phyloP scores from a whole-genome alignment of 2,888 invertebrate genomes.

The Rotaria macrura region DNA sequence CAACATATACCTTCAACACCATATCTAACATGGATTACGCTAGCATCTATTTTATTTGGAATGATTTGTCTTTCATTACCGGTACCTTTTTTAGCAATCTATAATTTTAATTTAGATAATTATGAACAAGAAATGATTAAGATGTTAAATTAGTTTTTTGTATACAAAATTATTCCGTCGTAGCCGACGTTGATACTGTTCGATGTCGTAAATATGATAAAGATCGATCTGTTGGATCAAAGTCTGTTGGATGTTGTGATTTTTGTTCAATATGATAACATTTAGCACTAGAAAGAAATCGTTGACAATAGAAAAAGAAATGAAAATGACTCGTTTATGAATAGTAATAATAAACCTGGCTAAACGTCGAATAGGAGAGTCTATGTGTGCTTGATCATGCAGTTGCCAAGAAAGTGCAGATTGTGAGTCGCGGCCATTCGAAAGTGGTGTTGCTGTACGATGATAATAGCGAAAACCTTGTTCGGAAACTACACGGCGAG shows the following conservation, averaged over 20 bases:
- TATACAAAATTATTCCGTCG: not conserved
- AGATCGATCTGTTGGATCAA: not conserved
- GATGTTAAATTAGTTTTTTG: not conserved
- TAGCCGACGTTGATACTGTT: not conserved
- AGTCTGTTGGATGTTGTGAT: not conserved
- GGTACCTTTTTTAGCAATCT: not conserved
- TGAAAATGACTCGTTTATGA: not conserved
- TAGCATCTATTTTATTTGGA: not conserved
- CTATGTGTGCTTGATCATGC: not conserved
- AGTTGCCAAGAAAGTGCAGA: not conserved
- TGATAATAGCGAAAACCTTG: not conserved
- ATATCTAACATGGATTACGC: not conserved
- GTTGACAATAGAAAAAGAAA: not conserved
- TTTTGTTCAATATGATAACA: conserved; percentile 5
- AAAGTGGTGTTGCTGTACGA: not conserved
- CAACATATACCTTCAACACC: no score
- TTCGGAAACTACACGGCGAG: not conserved
- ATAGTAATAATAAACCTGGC: not conserved
- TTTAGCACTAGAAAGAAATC: not conserved
- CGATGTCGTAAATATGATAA: not conserved
- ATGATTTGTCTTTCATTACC: not conserved
- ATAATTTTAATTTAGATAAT: not conserved
- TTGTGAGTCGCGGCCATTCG: not conserved
- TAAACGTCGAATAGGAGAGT: not conserved
- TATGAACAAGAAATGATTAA: not conserved